Evolutionary conservation across 2,888 invertebrate species (phyloP).

Genomic region (Pilophorus perplexus): DNA sequence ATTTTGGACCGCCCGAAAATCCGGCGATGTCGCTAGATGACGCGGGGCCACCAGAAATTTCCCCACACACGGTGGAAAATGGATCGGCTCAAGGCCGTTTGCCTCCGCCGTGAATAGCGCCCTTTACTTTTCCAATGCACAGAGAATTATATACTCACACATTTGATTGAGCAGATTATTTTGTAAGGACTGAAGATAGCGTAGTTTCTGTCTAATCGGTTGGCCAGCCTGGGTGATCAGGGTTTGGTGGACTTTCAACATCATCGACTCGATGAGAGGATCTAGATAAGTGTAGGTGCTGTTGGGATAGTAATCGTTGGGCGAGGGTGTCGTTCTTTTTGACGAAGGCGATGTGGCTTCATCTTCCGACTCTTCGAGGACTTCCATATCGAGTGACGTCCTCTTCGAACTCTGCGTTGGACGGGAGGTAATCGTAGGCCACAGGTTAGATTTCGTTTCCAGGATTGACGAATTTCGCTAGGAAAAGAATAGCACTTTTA

Average conservation of each 20-base stretch:
- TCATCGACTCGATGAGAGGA: slow-evolving; percentile 37
- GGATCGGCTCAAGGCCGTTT: too few relatives aligned
- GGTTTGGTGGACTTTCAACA: slow-evolving; percentile 41
- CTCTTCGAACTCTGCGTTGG: neutral
- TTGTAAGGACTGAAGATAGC: slow-evolving; percentile 60
- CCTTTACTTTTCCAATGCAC: too few relatives aligned
- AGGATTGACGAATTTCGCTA: too few relatives aligned
- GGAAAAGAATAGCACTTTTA: too few relatives aligned
- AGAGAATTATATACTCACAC: slow-evolving; percentile 64
- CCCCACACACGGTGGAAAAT: too few relatives aligned
- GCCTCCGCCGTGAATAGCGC: too few relatives aligned
- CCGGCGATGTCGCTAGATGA: too few relatives aligned
- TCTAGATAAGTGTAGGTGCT: slow-evolving; percentile 22
- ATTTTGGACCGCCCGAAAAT: too few relatives aligned
- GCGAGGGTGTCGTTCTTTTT: neutral
- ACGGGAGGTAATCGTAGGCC: too few relatives aligned
- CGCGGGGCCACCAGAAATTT: too few relatives aligned
- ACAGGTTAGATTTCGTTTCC: neutral
- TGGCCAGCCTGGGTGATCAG: slow-evolving; percentile 30
- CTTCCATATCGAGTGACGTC: neutral
- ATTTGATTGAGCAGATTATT: slow-evolving; percentile 64
- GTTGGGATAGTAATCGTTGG: neutral
- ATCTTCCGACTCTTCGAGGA: neutral
- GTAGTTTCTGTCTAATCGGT: slow-evolving; percentile 54
- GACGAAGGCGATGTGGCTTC: neutral